Evolutionary conservation across 2,113 vertebrate genomes (phyloP), one percentile per base, ranked within the genome.

Genomic region (Zingel zingel): DNA sequence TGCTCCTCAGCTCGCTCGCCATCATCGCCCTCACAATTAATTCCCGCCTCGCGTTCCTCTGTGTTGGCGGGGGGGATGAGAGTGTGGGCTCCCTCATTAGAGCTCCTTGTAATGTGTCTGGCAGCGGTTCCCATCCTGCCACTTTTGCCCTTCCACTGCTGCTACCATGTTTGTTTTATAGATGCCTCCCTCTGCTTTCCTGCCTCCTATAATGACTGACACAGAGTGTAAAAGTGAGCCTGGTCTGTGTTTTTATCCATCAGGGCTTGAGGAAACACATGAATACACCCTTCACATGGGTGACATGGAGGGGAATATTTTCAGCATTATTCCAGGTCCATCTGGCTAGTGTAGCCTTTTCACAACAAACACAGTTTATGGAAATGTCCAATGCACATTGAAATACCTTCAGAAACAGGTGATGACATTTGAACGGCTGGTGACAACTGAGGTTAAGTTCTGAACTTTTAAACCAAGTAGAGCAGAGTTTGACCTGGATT

Each of bases 1-100:
- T 92, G 93, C 94, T 95, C 94, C 93, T 93, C 90, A 89, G 93
- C 93, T 92, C 77, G 86, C 92, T 94, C 92, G 93, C 94, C 94
- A 94, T 93, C 94, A 92, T 93, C 92, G 88, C 93, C 91, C 93
- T 94, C 92, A 92, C 94, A 95, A 94, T 95, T 95, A 95, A 95
- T 95, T 95, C 94, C 93, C 89, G 90, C 91, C 92, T 92, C 79
- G 88, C 86, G 85, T 88, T 91, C 86, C 88, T 92, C 89, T 80
- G 87, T 86, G 92, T 86, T 61, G 82, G 86, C n/a, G 76, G 57
- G 48, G 58, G 66, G 86, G 65, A 73, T 77, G 86, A 76, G 73
- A 85, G 82, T 63, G 90, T 84, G 88, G 87, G 90, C 91, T 90
- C 89, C 90, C 93, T 94, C 93, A 94, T 94, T 94, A 94, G 91